Percentiles rank a stretch among this genome's conserved stretches.
Conservation (phyloP, 2,888 invertebrate species). For the Augochlorella aurata region DNA sequence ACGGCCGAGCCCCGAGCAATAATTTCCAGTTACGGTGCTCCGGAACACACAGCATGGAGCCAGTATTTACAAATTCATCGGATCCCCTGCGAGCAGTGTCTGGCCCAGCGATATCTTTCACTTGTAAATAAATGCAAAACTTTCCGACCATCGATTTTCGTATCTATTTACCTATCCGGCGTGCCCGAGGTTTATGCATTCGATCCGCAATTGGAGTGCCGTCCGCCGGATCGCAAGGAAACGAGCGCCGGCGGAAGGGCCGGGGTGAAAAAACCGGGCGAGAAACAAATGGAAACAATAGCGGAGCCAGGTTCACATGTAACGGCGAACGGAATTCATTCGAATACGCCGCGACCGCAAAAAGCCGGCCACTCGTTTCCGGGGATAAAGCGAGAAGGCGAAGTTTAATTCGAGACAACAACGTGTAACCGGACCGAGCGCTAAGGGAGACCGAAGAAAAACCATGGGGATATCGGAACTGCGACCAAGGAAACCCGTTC, state of each 20-base stretch:
- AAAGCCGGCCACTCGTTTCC: not conserved
- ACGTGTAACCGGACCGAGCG: slow-evolving; percentile 11
- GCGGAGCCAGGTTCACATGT: not conserved
- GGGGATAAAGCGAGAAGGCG: not conserved
- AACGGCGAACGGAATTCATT: not conserved
- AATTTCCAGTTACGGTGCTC: not conserved
- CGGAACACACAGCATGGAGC: not conserved
- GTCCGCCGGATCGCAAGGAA: slow-evolving; percentile 5
- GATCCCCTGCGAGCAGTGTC: not conserved
- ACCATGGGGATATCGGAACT: slow-evolving; percentile 11
- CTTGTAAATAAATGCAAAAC: slow-evolving; percentile 8
- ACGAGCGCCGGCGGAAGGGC: not conserved
- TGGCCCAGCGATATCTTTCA: not conserved
- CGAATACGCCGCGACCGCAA: not conserved
- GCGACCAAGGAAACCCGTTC: not conserved
- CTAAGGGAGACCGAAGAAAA: not conserved
- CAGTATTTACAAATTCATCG: slow-evolving; percentile 1
- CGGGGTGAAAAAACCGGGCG: not conserved
- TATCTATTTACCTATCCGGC: slow-evolving; percentile 4
- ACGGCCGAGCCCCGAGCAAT: not conserved
- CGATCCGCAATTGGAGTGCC: slow-evolving; percentile 3
- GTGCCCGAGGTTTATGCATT: not conserved
- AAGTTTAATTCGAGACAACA: slow-evolving; percentile 5
- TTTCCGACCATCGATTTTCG: not conserved
- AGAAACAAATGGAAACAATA: slow-evolving; percentile 8